These are phyloP conservation scores for Lepidocolaptes lacrymiger DNA, from an alignment of 2,797 vertebrate species.

Conservation along the genomic window DNA sequence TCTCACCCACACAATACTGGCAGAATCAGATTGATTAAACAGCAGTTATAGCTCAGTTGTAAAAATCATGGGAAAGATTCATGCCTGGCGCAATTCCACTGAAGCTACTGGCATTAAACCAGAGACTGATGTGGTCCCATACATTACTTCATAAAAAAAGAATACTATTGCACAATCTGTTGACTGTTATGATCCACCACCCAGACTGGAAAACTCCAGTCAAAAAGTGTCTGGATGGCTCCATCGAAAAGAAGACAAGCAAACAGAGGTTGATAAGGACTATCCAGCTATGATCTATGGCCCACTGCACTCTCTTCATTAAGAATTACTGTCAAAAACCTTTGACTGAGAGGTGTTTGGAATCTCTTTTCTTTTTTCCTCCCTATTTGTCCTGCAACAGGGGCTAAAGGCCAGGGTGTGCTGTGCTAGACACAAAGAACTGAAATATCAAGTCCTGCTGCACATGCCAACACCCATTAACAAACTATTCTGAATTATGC, in stretches of 20 bases:
- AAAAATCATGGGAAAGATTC: constrained; percentile 46
- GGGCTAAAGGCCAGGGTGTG: neutral
- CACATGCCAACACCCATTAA: neutral
- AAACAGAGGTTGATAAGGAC: neutral
- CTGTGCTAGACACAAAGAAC: neutral
- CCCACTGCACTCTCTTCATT: neutral
- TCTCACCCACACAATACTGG: neutral
- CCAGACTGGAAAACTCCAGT: neutral
- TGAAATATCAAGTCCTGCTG: neutral
- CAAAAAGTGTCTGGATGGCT: neutral
- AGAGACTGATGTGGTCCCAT: neutral
- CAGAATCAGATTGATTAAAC: neutral
- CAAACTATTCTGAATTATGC: neutral
- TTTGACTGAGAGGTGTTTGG: neutral
- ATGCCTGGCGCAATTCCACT: neutral
- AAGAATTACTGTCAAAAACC: neutral
- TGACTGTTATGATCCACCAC: neutral
- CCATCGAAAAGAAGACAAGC: neutral
- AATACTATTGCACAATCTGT: neutral
- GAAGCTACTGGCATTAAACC: neutral
- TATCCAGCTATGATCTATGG: neutral
- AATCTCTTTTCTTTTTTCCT: neutral
- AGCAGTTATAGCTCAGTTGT: neutral
- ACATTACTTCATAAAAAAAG: neutral
- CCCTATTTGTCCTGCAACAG: neutral